Percentiles rank a stretch among this genome's conserved stretches.
phyloP scores from a whole-genome alignment of 2,888 invertebrate genomes.

The Sclerodermus sp. region DNA sequence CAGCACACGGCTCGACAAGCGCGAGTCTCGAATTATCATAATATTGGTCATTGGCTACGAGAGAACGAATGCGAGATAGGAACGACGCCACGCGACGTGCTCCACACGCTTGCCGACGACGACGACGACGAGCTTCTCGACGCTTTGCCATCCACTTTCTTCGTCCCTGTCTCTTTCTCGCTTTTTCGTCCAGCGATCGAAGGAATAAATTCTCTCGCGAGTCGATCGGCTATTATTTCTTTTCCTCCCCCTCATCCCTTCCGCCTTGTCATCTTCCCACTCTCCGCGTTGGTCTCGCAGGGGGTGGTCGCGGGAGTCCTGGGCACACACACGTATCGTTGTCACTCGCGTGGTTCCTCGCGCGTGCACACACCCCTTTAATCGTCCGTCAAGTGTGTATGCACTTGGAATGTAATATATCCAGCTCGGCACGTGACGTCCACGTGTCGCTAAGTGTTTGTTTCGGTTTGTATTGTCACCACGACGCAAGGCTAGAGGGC shows the following conservation, averaged over 20 bases:
- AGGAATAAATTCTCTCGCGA: background rate
- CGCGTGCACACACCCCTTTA: constrained; percentile 44
- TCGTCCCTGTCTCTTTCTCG: background rate
- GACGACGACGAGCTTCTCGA: no score
- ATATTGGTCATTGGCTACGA: constrained; percentile 49
- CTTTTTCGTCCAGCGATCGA: background rate
- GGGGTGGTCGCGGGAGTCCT: no score
- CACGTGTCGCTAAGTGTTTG: constrained; percentile 57
- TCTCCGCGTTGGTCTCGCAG: no score
- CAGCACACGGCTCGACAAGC: background rate
- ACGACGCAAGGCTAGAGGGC: constrained; percentile 22
- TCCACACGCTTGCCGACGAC: no score
- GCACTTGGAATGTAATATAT: constrained; percentile 57
- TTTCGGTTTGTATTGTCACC: constrained; percentile 59
- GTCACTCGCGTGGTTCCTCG: constrained; percentile 31
- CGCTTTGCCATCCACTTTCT: background rate
- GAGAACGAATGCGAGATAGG: background rate
- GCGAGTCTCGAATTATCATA: constrained; percentile 52
- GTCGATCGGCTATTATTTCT: no score
- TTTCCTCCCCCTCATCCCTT: no score
- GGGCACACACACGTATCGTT: no score
- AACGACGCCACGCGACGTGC: background rate
- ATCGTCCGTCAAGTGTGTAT: constrained; percentile 54
- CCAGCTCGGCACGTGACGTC: constrained; percentile 60
- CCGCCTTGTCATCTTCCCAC: no score